Conservation (phyloP, 2,797 vertebrate species). For the Streptopelia turtur region DNA sequence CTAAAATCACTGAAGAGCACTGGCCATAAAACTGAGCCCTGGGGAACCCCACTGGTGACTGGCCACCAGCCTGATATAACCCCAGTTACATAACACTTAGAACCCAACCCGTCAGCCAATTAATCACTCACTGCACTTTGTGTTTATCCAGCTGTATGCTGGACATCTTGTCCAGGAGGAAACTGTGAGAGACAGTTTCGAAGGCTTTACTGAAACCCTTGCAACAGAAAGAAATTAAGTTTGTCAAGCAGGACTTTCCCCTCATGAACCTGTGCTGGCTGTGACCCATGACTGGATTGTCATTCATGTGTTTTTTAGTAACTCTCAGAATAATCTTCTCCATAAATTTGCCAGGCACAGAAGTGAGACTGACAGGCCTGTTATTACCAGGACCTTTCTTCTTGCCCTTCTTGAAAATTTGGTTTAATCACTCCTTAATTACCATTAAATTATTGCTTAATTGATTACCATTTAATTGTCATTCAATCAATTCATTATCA, state of each 20-base stretch:
- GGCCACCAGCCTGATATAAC: fast-evolving
- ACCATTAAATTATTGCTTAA: background rate
- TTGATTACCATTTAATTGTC: background rate
- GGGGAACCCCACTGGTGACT: background rate
- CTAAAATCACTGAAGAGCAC: background rate
- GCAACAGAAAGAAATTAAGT: too few species aligned
- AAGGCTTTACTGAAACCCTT: background rate
- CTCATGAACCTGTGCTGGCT: background rate
- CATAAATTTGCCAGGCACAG: background rate
- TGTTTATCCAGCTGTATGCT: background rate
- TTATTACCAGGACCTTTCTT: background rate
- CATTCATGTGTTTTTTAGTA: background rate
- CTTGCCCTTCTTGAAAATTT: background rate
- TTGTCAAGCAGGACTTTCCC: background rate
- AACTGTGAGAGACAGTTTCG: background rate
- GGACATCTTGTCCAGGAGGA: background rate
- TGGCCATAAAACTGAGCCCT: background rate
- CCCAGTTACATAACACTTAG: background rate
- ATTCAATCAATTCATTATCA: background rate
- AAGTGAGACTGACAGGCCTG: background rate
- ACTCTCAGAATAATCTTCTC: background rate
- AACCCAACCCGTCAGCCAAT: fast-evolving
- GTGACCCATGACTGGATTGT: fast-evolving
- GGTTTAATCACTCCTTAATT: background rate
- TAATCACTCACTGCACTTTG: background rate